Evolutionary conservation across 2,888 invertebrate genomes (phyloP).

Genomic region (Spodoptera picta): DNA sequence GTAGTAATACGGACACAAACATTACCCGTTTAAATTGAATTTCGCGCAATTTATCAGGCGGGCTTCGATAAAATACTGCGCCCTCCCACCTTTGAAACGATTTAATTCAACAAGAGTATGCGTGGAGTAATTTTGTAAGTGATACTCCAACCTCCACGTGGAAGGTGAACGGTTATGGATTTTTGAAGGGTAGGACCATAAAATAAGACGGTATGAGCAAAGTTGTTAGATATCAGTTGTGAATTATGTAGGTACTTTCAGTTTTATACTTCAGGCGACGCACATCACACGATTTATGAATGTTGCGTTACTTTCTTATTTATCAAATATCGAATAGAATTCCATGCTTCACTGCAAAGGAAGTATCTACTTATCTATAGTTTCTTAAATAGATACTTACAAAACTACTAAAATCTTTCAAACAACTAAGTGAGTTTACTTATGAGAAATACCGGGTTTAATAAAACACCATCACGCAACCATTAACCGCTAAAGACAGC

Average conservation of each 20-base stretch:
- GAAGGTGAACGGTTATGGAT: conserved; percentile 29
- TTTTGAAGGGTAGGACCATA: conserved; percentile 3
- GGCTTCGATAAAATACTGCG: conserved; percentile 77
- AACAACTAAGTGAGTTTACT: no score
- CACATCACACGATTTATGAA: no score
- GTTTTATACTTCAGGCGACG: no score
- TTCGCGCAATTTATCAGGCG: conserved; percentile 83
- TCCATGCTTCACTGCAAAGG: no score
- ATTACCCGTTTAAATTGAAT: conserved; percentile 88
- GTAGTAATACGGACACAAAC: conserved; percentile 85
- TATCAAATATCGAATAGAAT: no score
- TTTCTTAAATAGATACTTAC: no score
- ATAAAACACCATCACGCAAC: conserved; percentile 3
- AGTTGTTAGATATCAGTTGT: background rate
- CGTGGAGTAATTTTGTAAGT: conserved; percentile 72
- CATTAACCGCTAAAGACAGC: conserved; percentile 28
- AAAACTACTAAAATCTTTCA: no score
- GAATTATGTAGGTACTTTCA: background rate
- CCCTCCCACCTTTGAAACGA: conserved; percentile 68
- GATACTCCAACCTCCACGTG: conserved; percentile 61
- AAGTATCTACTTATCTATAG: no score
- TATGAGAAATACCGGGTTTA: background rate
- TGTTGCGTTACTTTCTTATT: no score
- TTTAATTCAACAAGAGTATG: conserved; percentile 75
- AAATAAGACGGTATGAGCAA: conserved; percentile 4